Evolutionary conservation across 2,113 vertebrate genomes (phyloP).

Genomic region (Thalassoma bifasciatum): DNA sequence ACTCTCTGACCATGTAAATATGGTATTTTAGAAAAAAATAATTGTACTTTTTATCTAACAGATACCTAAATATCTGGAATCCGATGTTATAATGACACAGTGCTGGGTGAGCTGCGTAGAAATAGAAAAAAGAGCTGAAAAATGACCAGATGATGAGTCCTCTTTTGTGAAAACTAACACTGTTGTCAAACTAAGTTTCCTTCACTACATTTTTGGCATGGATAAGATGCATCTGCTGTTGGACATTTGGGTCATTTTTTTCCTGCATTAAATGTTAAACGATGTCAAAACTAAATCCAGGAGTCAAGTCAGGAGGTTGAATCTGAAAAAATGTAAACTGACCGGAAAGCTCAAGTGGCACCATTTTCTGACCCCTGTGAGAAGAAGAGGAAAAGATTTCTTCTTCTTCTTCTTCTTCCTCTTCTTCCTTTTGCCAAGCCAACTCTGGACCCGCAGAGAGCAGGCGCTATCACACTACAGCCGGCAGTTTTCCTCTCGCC

Average conservation of each 20-base stretch:
- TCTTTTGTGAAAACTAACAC: not conserved
- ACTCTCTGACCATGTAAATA: too few relatives aligned
- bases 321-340: not conserved
- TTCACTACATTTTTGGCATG: not conserved
- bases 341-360: not conserved
- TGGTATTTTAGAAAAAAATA: too few relatives aligned
- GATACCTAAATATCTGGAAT: too few relatives aligned
- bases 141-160: too few relatives aligned
- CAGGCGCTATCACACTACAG: conserved; percentile 3
- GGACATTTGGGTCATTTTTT: not conserved
- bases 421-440: not conserved
- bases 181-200: not conserved
- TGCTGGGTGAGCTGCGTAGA: too few relatives aligned
- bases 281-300: not conserved
- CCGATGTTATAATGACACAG: too few relatives aligned
- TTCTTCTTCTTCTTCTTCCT: too few relatives aligned
- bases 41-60: too few relatives aligned
- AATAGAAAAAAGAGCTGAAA: too few relatives aligned
- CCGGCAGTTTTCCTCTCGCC: conserved; percentile 3
- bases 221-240: not conserved
- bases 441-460: conserved; percentile 3
- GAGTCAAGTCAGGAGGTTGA: not conserved
- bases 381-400: not conserved
- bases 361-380: not conserved
- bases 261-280: not conserved